A percentile compares a stretch with the other conserved stretches of the same genome.
Evolutionary conservation across 2,797 vertebrate genomes (phyloP).

Genomic region (Heteromormyrus szaboi): DNA sequence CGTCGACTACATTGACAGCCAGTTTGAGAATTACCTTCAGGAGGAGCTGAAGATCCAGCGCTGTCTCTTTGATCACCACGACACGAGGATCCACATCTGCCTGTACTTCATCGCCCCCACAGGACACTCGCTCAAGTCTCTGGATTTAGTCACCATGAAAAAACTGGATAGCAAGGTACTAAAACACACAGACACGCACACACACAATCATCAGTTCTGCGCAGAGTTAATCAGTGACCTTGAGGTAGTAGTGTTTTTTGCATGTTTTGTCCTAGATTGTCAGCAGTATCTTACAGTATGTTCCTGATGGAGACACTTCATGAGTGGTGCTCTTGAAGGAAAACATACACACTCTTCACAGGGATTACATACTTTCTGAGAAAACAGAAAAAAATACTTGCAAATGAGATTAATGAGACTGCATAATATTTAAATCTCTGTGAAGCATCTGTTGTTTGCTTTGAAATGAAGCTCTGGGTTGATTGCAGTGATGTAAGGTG

Average conservation of each 20-base stretch:
- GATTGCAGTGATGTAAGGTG: background rate
- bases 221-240: background rate
- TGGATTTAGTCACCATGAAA: constrained; percentile 96
- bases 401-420: background rate
- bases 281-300: background rate
- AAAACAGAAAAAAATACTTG: background rate
- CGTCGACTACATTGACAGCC: constrained; percentile 88
- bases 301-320: background rate
- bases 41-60: constrained; percentile 94
- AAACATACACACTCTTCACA: background rate
- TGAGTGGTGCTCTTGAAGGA: background rate
- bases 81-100: constrained; percentile 88
- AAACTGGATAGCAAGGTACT: constrained; percentile 93
- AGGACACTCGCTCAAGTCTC: constrained; percentile 88
- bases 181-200: background rate
- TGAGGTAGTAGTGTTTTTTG: background rate
- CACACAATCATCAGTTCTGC: background rate
- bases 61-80: constrained; percentile 80
- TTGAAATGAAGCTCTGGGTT: background rate
- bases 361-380: background rate
- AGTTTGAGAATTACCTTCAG: constrained; percentile 91
- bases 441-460: background rate
- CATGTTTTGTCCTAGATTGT: background rate
- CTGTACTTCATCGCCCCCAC: constrained; percentile 94
- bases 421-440: background rate